Base-by-base conservation (phyloP, 1,140 invertebrate genomes). In the Laupala kohalensis region DNA sequence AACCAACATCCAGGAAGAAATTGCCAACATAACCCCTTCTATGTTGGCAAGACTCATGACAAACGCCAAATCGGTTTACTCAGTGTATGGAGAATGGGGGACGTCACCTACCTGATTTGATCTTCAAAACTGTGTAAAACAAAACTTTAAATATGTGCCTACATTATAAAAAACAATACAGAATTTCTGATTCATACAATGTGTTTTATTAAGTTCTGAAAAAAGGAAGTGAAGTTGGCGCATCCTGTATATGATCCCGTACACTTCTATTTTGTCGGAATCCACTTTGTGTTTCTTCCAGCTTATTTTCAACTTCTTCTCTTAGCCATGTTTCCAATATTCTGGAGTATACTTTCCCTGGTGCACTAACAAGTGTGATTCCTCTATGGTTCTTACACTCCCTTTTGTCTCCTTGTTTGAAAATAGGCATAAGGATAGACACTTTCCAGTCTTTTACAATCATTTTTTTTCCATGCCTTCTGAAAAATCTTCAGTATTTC, bases 91-190 rank as follows among this genome's bases (percentile, higher is more conserved):
- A 71, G 19, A 71, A 63, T 71, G 69, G 69, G 19, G 63, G 63
- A 19, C 62, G 69, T 71, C 53, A 71, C 69, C 53, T 71, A 53
- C 63, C 53, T 30, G 69, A 71, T 25, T 64, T 71, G 25, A 71
- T 53, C 28, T 70, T 53, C 25, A 37, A 70, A 25, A 70, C 69
- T 37, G 25, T 68, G 26, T 68, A 68, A 68, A 68, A 25, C 67
- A 9, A 68, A 68, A 68, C 28, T 64, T 71, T 71, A 27, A 71
- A 15, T 64, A 71, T 71, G 69, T 13, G 53, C 53, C 12, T 64
- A 71, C 69, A 71, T n/a, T 64, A 71, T 64, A 64, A 71, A 71
- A 71, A 71, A 71, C 30, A 71, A 71, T 71, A 64, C 4, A 64
- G 37, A 5, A 4, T 6, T 71, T 71, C 53, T 68, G 26, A 26